Base-by-base conservation (phyloP, 2,113 vertebrate genomes). In the Alligator mississippiensis region DNA sequence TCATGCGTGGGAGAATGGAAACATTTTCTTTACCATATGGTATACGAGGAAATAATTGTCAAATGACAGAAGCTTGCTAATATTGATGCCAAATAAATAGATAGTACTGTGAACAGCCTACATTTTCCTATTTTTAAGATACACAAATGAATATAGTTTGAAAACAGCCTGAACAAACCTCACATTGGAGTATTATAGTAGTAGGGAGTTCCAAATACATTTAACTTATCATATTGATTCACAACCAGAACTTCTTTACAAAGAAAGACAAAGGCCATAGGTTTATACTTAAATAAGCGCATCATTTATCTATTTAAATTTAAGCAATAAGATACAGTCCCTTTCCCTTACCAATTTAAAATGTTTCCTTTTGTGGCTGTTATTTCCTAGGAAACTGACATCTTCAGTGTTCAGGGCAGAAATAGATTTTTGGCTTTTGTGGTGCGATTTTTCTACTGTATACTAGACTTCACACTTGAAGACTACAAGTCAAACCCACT, bases 11-110 rank as follows among this genome's bases (percentile, higher is more conserved):
- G 95, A 92, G 96, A 97, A 95, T 84, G 96, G 94, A 98, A 98
- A 98, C 98, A 97, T 97, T 97, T 95, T 96, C 97, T 85, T 97
- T 96, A 38, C 97, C 96, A 95, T 97, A 96, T 97, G 97, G 85
- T 47, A 83, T 77, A 27, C 90, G 80, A 93, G 90, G 93, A 93
- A 98, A 94, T 97, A 96, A 97, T 97, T 97, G 97, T 97, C 92
- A 86, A 93, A 91, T 64, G 95, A 88, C 97, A 97, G 97, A 81
- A 94, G 98, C 94, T 96, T 76, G 1, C 96, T 96, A 96, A 97
- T 95, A 92, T 24, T 57, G 93, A 95, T 96, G 97, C 97, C 97
- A 97, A 68, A 97, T 77, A 85, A 92, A 89, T 84, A 92, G 88
- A 86, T 90, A 93, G 92, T 84, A 90, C 93, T 95, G 94, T 92